Conservation (phyloP, 2,797 vertebrate species). For the Benthosema pterotum region DNA sequence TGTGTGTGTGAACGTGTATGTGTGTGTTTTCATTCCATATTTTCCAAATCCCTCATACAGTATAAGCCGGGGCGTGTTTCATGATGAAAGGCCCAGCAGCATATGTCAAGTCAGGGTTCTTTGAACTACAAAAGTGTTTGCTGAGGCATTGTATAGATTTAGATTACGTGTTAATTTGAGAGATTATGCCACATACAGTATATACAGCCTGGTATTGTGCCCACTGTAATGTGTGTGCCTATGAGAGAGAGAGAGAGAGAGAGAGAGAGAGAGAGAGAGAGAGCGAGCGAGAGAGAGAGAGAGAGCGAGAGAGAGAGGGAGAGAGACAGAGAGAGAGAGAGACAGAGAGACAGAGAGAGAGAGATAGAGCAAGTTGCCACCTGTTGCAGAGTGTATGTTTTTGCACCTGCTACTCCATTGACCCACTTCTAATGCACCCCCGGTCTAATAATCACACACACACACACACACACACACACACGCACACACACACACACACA, state of each 20-base stretch:
- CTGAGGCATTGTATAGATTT: constrained; percentile 41
- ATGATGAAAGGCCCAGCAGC: constrained; percentile 56
- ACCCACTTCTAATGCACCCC: constrained; percentile 49
- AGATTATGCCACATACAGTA: constrained; percentile 45
- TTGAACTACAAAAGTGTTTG: constrained; percentile 47
- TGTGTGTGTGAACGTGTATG: no score
- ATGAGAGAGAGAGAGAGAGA: no score
- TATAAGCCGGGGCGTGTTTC: constrained; percentile 39
- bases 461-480: no score
- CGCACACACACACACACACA: constrained; percentile 5
- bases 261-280: no score
- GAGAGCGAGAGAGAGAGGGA: no score
- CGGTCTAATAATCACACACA: constrained; percentile 48
- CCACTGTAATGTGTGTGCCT: neutral
- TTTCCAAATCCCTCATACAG: constrained; percentile 52
- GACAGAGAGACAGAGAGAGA: no score
- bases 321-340: no score
- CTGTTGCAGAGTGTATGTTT: constrained; percentile 3
- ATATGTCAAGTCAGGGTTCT: constrained; percentile 40
- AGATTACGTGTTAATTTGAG: constrained; percentile 36
- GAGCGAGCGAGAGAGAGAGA: no score
- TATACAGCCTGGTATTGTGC: constrained; percentile 13
- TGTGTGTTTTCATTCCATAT: constrained; percentile 23
- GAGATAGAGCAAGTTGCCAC: no score
- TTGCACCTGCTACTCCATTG: constrained; percentile 48